Evolutionary conservation across 1,140 invertebrate species (phyloP).

Genomic region (Rhagoletis zephyria): DNA sequence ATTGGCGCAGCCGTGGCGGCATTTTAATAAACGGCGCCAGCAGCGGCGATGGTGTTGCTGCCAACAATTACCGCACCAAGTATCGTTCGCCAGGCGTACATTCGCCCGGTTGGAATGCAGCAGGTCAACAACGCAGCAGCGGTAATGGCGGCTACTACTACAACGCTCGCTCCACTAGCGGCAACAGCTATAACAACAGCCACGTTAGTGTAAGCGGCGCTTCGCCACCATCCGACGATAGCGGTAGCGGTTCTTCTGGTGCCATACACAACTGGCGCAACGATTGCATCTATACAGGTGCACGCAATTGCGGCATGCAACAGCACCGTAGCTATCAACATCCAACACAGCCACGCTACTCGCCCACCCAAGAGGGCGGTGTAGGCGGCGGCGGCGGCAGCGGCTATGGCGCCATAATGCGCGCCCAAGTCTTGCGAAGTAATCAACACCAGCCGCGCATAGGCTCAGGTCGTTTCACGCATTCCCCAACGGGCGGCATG

Average conservation of each 20-base stretch:
- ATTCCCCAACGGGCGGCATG: constrained; percentile 13
- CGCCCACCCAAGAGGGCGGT: constrained; percentile 1
- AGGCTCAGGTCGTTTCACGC: constrained; percentile 55
- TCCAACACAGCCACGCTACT: constrained; percentile 53
- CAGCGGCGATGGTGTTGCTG: constrained; percentile 58
- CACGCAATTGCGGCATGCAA: constrained; percentile 63
- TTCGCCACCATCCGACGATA: constrained; percentile 66
- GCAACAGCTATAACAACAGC: constrained; percentile 61
- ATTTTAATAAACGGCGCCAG: constrained; percentile 61
- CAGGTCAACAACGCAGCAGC: not conserved
- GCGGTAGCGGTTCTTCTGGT: constrained; percentile 4
- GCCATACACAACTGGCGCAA: constrained; percentile 70
- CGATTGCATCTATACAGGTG: constrained; percentile 65
- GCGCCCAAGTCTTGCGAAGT: not conserved
- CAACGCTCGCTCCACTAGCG: constrained; percentile 48
- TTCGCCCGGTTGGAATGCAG: constrained; percentile 18
- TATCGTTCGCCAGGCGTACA: not conserved
- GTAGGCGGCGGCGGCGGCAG: not conserved
- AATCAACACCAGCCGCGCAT: constrained; percentile 53
- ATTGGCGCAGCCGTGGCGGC: constrained; percentile 70
- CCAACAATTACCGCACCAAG: constrained; percentile 56
- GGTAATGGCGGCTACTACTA: not conserved
- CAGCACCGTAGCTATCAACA: constrained; percentile 55
- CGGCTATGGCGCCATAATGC: not conserved
- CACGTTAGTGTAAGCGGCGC: constrained; percentile 63